Conservation (phyloP, 2,797 vertebrate genomes). For the Lateolabrax maculatus region DNA sequence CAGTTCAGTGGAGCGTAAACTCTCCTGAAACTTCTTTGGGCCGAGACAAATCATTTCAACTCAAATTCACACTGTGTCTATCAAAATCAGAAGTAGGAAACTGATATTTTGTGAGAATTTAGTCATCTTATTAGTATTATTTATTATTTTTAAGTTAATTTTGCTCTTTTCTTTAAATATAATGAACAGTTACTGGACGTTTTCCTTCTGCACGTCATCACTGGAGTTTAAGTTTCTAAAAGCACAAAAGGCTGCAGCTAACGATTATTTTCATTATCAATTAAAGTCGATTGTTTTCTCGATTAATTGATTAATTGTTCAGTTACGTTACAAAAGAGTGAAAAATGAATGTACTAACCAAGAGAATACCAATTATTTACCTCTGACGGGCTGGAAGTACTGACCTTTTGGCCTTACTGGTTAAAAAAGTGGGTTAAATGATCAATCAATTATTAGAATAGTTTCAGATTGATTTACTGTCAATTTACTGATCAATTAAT, state of each 20-base stretch:
- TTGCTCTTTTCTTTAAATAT: neutral
- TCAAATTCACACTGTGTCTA: too few species aligned
- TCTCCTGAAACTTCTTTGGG: neutral
- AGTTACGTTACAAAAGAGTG: neutral
- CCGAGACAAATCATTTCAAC: rapidly evolving
- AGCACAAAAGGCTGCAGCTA: neutral
- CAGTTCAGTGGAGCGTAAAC: neutral
- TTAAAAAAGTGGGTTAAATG: neutral
- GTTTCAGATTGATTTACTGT: neutral
- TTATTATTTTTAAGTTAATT: too few species aligned
- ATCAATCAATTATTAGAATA: neutral
- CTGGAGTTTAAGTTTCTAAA: neutral
- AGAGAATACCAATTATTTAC: neutral
- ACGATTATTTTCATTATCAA: neutral
- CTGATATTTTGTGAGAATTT: neutral
- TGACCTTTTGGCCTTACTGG: neutral
- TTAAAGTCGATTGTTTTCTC: neutral
- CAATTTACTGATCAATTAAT: neutral
- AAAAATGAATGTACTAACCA: too few species aligned
- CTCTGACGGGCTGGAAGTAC: neutral
- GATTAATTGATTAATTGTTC: neutral
- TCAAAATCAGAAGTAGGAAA: neutral
- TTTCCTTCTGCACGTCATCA: neutral
- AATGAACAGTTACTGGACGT: neutral
- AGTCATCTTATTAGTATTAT: rapidly evolving